Evolutionary conservation across 2,797 vertebrate species (phyloP).

Genomic region (Clarias pachynema): DNA sequence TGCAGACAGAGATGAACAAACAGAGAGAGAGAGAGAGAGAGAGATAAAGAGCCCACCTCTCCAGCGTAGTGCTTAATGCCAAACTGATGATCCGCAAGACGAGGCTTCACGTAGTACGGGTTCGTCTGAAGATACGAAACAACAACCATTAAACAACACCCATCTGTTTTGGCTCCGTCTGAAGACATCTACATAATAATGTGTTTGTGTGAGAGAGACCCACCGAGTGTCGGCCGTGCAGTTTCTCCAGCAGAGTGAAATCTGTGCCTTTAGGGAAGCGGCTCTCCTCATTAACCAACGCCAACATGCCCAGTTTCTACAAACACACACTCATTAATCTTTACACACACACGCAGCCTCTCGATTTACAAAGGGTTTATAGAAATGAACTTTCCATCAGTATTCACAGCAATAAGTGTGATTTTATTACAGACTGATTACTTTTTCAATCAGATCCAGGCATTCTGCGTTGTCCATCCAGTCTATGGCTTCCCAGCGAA

Average conservation of each 20-base stretch:
- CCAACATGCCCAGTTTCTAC: slow-evolving; percentile 90
- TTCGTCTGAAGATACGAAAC: slow-evolving; percentile 78
- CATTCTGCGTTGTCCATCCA: slow-evolving; percentile 96
- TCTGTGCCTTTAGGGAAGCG: slow-evolving; percentile 94
- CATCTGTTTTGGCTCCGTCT: neutral
- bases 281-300: slow-evolving; percentile 91
- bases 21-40: neutral
- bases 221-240: slow-evolving; percentile 89
- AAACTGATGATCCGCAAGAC: slow-evolving; percentile 92
- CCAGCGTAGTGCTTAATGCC: slow-evolving; percentile 93
- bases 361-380: neutral
- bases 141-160: slow-evolving; percentile 24
- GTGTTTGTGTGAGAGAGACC: slow-evolving; percentile 60
- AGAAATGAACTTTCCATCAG: neutral
- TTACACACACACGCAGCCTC: neutral
- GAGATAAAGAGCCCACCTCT: slow-evolving; percentile 73
- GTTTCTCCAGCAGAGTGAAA: slow-evolving; percentile 90
- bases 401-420: neutral
- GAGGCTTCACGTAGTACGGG: slow-evolving; percentile 89
- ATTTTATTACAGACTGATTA: slow-evolving; percentile 54
- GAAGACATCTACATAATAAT: neutral
- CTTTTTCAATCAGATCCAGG: slow-evolving; percentile 91
- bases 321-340: slow-evolving; percentile 22
- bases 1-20: neutral
- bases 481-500: slow-evolving; percentile 91